phyloP scores from a whole-genome alignment of 2,888 invertebrate species.

The Ommatoiulus sabulosus region DNA sequence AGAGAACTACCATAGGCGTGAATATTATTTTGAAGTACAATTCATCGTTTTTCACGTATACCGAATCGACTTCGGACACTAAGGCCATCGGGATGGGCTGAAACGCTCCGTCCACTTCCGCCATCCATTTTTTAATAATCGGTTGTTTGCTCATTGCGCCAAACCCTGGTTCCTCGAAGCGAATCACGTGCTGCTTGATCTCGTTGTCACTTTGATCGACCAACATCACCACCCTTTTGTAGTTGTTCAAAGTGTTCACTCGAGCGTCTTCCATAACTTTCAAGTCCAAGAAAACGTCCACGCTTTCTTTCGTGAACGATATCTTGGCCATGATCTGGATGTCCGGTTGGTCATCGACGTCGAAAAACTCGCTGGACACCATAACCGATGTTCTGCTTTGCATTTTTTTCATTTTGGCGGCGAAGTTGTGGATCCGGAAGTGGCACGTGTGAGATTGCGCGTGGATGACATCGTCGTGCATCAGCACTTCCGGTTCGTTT shows the following conservation, averaged over 20 bases:
- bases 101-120: not conserved
- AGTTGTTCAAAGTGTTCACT: not conserved
- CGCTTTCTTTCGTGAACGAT: not conserved
- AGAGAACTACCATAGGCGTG: not conserved
- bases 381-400: not conserved
- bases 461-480: not conserved
- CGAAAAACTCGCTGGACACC: not conserved
- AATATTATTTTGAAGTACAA: not conserved
- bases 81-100: not conserved
- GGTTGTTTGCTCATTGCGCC: not conserved
- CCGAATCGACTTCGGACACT: not conserved
- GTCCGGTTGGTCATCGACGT: not conserved
- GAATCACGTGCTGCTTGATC: not conserved
- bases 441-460: not conserved
- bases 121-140: not conserved
- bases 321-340: not conserved
- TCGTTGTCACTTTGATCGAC: not conserved
- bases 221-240: not conserved
- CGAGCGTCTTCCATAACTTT: not conserved
- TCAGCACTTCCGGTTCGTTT: not conserved
- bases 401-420: not conserved
- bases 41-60: not conserved
- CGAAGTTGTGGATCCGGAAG: not conserved
- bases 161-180: not conserved
- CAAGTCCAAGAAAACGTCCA: slow-evolving; percentile 9